These are phyloP conservation scores for Pseudococcus jackbeardsleyi DNA, from an alignment of 2,888 invertebrate genomes.

Conservation along the genomic window DNA sequence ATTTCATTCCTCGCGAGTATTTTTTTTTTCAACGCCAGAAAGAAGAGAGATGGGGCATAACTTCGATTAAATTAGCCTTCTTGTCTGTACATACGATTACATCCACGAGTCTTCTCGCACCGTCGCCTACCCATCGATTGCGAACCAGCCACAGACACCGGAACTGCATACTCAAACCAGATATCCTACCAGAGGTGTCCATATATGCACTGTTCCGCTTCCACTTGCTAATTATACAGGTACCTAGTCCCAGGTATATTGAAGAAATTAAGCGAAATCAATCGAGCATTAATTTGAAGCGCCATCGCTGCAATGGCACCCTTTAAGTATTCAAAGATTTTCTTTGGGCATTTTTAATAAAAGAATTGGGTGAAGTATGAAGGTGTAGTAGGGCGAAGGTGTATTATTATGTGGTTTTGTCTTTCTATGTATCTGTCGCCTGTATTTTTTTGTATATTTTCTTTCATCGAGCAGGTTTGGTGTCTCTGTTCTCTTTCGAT, in stretches of 20 bases:
- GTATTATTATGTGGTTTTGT: not conserved
- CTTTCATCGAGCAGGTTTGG: no score
- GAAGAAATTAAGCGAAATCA: no score
- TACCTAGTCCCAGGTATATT: no score
- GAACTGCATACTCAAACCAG: not conserved
- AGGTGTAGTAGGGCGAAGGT: not conserved
- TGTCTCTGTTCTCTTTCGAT: no score
- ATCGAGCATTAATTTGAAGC: no score
- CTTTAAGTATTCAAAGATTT: no score
- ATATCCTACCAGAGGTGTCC: not conserved
- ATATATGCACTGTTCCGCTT: not conserved
- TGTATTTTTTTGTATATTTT: no score
- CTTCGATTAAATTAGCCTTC: constrained; percentile 17
- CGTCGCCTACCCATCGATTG: not conserved
- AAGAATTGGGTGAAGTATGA: no score
- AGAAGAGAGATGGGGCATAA: not conserved
- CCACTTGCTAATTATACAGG: not conserved
- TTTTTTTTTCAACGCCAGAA: not conserved
- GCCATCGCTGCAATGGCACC: no score
- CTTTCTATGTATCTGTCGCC: not conserved
- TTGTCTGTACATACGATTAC: not conserved
- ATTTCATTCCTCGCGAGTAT: no score
- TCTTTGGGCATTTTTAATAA: no score
- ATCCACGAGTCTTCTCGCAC: not conserved
- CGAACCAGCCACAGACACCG: not conserved